A percentile compares a stretch with the other conserved stretches of the same genome.
These are phyloP conservation scores for Chloroceryle amazona DNA, from an alignment of 2,797 vertebrate genomes.

Conservation along the genomic window DNA sequence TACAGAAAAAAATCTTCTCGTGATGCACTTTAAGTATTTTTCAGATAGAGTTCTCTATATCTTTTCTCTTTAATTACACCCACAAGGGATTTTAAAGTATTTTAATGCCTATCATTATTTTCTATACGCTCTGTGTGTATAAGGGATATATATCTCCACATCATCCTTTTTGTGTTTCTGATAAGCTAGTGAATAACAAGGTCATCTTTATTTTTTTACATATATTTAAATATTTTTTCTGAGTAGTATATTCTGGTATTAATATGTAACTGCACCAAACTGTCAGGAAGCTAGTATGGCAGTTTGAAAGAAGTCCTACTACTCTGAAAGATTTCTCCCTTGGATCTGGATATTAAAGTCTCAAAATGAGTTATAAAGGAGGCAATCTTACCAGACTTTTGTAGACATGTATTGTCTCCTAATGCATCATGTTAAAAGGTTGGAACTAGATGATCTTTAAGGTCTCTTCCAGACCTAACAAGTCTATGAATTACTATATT, in stretches of 20 bases:
- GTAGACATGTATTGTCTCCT: background rate
- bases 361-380: background rate
- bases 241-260: background rate
- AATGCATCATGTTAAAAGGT: background rate
- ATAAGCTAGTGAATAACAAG: background rate
- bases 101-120: background rate
- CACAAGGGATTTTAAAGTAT: background rate
- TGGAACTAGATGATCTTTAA: too few species aligned
- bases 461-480: too few species aligned
- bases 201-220: background rate
- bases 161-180: background rate
- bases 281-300: background rate
- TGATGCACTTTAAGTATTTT: background rate
- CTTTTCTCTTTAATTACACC: background rate
- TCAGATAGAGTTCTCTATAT: background rate
- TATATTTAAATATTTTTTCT: background rate
- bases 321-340: too few species aligned
- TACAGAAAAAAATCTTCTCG: background rate
- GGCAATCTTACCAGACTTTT: background rate
- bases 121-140: fast-evolving
- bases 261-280: background rate
- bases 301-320: background rate
- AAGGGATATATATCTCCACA: background rate
- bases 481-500: background rate
- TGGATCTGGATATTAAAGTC: background rate